Base-by-base conservation (phyloP, 2,113 vertebrate genomes). In the Zosterops japonicus region DNA sequence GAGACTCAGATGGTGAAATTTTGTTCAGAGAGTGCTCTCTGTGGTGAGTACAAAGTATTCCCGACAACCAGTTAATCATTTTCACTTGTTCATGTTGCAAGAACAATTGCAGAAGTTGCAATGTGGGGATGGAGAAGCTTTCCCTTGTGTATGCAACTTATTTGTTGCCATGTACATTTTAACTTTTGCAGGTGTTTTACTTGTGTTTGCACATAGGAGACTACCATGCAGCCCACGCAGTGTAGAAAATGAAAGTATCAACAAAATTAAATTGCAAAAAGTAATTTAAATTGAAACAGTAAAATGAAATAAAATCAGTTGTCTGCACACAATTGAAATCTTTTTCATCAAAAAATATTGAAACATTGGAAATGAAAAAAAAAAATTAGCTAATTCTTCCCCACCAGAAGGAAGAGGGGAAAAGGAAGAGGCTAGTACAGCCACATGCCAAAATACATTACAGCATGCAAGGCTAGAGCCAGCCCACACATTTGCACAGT, bases 371-470 rank as follows among this genome's bases (percentile, higher is more conserved):
- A 70, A 75, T 56, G 17, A 22, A 33, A 80, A 53, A 80, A 53
- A 86, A 61, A 87, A 85, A 53, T 6, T 8, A 46, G 14, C 47
- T 55, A 39, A 28, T 80, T 31, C 11, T 75, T 85, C 13, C 27
- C n/a, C 36, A 65, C 23, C 47, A 60, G 72, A 81, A 89, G 36
- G 42, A 74, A 39, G 1, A 2, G 41, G 25, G 42, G 20, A 9
- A 56, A 67, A 78, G 19, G 35, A 85, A 81, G 60, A 87, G 7
- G 42, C 75, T 74, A 52, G 42, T 77, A 49, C 25, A 79, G 49
- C 33, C 49, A 49, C 44, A 65, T 86, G 92, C 79, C 94, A 93
- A 88, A 95, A 80, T 29, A 50, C 46, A 77, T 95, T 95, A 83
- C 31, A 17, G n/a, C 63, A 72, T 49, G 46, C 90, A 80, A 86